Evolutionary conservation across 1,140 invertebrate genomes (phyloP).

Genomic region (Aphelenchoides besseyi): DNA sequence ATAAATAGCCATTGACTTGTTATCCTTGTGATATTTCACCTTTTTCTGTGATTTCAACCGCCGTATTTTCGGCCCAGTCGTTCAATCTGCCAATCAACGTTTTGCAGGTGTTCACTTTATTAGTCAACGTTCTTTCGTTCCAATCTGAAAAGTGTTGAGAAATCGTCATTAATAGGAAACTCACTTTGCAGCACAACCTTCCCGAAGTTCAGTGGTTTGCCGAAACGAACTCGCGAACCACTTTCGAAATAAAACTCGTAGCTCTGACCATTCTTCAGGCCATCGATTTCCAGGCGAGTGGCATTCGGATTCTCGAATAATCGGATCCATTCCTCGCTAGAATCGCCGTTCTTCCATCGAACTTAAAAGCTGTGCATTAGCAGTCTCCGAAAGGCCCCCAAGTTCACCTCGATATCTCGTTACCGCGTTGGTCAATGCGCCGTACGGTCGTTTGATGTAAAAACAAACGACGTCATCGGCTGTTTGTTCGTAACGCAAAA

Average conservation of each 20-base stretch:
- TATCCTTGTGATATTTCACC: background rate
- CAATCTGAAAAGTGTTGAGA: slow-evolving; percentile 8
- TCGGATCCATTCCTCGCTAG: background rate
- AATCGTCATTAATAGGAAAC: background rate
- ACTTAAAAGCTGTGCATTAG: background rate
- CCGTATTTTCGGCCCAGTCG: background rate
- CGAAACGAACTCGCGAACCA: slow-evolving; percentile 9
- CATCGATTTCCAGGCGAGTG: background rate
- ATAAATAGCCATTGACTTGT: background rate
- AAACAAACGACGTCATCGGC: background rate
- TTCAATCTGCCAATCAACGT: background rate
- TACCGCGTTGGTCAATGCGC: background rate
- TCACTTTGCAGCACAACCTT: background rate
- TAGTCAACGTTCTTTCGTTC: background rate
- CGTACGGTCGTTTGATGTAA: slow-evolving; percentile 7
- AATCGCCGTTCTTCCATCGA: background rate
- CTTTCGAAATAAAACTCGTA: slow-evolving; percentile 10
- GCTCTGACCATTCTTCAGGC: background rate
- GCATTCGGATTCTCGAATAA: slow-evolving; percentile 1
- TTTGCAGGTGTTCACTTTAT: background rate
- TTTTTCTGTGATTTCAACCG: background rate
- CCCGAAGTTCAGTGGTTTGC: background rate
- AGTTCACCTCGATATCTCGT: background rate
- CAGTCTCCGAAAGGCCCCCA: background rate
- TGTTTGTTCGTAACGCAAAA: background rate